A percentile compares a stretch with the other conserved stretches of the same genome.
Evolutionary conservation across 2,888 invertebrate genomes (phyloP).

Genomic region (Pediacus dermestoides): DNA sequence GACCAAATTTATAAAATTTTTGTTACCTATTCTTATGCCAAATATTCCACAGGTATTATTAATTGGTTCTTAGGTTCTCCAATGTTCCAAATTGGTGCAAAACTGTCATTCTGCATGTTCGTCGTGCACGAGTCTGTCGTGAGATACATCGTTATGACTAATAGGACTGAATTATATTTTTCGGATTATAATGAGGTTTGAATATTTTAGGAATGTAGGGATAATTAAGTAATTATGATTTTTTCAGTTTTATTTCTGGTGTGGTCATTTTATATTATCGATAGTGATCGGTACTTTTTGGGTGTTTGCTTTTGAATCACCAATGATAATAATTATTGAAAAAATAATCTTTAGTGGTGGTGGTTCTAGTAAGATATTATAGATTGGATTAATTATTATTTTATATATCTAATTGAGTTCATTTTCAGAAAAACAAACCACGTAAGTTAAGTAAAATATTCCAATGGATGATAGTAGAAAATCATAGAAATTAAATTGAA

Average conservation of each 20-base stretch:
- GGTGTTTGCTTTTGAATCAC: conserved; percentile 35
- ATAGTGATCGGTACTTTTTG: conserved; percentile 42
- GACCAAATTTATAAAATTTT: too few relatives aligned
- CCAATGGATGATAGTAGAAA: too few relatives aligned
- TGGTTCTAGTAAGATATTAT: neutral
- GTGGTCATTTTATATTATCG: conserved; percentile 47
- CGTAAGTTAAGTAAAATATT: too few relatives aligned
- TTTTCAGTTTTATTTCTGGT: conserved; percentile 43
- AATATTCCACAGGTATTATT: conserved; percentile 55
- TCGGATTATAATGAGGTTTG: neutral
- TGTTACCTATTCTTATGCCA: too few relatives aligned
- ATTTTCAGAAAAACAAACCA: too few relatives aligned
- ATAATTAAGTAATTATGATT: neutral
- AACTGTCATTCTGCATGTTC: conserved; percentile 56
- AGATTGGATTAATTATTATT: too few relatives aligned
- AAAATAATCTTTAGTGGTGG: conserved; percentile 26
- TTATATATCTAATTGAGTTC: too few relatives aligned
- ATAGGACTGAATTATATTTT: conserved; percentile 1
- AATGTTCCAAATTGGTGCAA: conserved; percentile 54
- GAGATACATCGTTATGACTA: neutral
- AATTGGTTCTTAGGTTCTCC: conserved; percentile 53
- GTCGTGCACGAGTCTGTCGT: conserved; percentile 10
- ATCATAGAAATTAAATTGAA: too few relatives aligned
- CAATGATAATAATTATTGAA: conserved; percentile 42
- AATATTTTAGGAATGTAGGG: neutral